Evolutionary conservation across 2,888 invertebrate species (phyloP).

Genomic region (Myathropa florea): DNA sequence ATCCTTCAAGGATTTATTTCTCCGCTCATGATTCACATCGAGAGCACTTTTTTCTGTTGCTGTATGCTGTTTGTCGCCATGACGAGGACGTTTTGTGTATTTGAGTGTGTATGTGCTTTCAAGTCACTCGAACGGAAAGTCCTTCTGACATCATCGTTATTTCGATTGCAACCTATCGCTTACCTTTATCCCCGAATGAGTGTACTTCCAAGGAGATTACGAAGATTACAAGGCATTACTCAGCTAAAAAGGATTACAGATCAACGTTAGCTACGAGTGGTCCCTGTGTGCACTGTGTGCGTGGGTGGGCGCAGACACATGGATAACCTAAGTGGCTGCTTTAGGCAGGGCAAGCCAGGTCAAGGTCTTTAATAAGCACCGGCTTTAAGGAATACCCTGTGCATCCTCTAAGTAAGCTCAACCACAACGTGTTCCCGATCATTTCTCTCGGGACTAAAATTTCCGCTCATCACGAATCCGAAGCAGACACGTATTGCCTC

Average conservation of each 20-base stretch:
- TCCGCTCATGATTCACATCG: neutral
- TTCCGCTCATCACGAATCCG: slow-evolving; percentile 29
- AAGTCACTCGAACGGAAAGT: neutral
- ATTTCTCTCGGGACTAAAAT: slow-evolving; percentile 28
- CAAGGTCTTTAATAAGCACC: slow-evolving; percentile 23
- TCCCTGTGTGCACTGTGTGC: neutral
- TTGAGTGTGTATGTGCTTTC: neutral
- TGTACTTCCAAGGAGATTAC: slow-evolving; percentile 36
- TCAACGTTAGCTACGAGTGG: neutral
- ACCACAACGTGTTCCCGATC: neutral
- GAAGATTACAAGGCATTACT: slow-evolving; percentile 53
- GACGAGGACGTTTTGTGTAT: neutral
- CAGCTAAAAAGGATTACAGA: slow-evolving; percentile 29
- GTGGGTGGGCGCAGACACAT: neutral
- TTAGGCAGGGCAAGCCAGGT: neutral
- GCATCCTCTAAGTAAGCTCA: neutral
- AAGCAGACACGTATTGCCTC: slow-evolving; percentile 15
- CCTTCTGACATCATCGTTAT: neutral
- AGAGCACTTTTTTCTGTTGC: neutral
- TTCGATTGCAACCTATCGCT: slow-evolving; percentile 51
- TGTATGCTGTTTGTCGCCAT: neutral
- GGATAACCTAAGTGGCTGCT: neutral
- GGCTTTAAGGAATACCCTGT: neutral
- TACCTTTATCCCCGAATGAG: slow-evolving; percentile 57
- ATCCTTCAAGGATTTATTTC: slow-evolving; percentile 1